phyloP scores from a whole-genome alignment of 2,888 invertebrate genomes.

The Agrotis clavis region DNA sequence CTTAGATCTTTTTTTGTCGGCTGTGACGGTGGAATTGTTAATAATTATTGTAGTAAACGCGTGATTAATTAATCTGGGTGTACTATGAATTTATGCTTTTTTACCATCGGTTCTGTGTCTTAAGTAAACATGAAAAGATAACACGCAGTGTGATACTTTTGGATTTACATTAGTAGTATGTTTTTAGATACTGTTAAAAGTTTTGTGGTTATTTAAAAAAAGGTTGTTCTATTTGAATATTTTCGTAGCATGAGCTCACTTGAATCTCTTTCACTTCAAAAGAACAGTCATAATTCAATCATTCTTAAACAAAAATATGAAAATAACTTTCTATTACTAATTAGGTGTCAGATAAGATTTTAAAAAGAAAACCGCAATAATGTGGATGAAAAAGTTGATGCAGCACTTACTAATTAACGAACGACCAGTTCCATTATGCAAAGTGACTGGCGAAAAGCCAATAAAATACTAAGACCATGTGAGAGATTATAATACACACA shows the following conservation, averaged over 20 bases:
- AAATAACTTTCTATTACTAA: not conserved
- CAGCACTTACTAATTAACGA: conserved; percentile 45
- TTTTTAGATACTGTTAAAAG: too few species aligned
- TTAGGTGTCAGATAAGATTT: not conserved
- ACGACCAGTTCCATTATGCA: conserved; percentile 43
- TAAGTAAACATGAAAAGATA: not conserved
- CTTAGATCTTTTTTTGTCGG: not conserved
- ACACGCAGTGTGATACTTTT: too few species aligned
- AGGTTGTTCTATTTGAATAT: not conserved
- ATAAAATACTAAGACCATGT: conserved; percentile 28
- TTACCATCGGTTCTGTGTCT: not conserved
- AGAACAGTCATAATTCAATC: not conserved
- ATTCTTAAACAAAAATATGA: not conserved
- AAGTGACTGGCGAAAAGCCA: conserved; percentile 52
- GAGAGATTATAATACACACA: too few species aligned
- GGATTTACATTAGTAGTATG: too few species aligned
- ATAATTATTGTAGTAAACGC: not conserved
- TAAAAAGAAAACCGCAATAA: not conserved
- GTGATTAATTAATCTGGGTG: not conserved
- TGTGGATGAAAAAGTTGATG: conserved; percentile 42
- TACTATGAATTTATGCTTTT: not conserved
- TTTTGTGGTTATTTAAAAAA: too few species aligned
- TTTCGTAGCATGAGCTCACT: not conserved
- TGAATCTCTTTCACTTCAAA: not conserved
- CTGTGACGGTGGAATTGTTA: not conserved